A percentile compares a stretch with the other conserved stretches of the same genome.
phyloP scores from a whole-genome alignment of 2,888 invertebrate species.

The Drosophila anceps region DNA sequence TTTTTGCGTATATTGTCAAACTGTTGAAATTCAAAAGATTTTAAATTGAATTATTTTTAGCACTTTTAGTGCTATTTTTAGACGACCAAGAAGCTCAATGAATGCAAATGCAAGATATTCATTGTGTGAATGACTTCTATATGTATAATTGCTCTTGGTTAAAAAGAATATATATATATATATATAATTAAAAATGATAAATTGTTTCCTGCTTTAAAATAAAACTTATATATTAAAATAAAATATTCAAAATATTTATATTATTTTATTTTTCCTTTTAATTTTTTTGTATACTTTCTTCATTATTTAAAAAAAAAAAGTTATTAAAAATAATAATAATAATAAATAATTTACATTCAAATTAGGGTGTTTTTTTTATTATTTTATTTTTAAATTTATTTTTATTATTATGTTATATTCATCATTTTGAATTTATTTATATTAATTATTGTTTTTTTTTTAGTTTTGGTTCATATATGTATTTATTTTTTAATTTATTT shows the following conservation, averaged over 20 bases:
- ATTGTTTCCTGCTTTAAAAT: neutral
- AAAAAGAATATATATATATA: neutral
- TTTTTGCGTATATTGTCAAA: neutral
- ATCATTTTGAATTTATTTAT: no score
- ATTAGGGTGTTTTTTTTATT: no score
- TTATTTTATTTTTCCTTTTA: no score
- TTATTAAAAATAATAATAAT: no score
- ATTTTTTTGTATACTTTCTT: no score
- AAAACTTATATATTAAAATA: neutral
- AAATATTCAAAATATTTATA: neutral
- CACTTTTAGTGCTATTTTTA: slow-evolving; percentile 52
- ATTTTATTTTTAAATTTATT: no score
- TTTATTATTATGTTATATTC: no score
- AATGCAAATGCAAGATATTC: slow-evolving; percentile 44
- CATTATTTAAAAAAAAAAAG: no score
- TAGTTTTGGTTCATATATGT: no score
- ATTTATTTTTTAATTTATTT: no score
- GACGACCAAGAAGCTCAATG: slow-evolving; percentile 46
- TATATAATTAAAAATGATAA: neutral
- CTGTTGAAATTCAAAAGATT: slow-evolving; percentile 13
- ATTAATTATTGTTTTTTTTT: no score
- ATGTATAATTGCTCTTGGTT: neutral
- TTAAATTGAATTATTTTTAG: slow-evolving; percentile 35
- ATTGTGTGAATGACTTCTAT: slow-evolving; percentile 8
- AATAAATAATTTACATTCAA: no score